Percentiles rank a stretch among this genome's conserved stretches.
Conservation (phyloP, 2,113 vertebrate genomes). For the Tyto alba region DNA sequence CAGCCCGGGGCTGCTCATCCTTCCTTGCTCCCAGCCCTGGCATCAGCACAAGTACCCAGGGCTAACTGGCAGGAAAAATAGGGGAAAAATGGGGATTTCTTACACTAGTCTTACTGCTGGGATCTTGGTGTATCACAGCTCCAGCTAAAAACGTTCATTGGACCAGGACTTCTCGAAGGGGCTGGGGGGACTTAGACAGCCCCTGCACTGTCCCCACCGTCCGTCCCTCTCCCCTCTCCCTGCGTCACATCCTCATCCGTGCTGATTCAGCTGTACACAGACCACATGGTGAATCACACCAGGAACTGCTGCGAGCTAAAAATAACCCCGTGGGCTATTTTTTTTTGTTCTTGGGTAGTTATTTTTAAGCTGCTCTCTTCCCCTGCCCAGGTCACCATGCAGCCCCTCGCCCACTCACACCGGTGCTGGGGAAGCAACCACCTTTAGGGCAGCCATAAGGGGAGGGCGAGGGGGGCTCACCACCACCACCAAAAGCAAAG, state of each 20-base stretch:
- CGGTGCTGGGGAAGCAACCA: background rate
- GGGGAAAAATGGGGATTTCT: background rate
- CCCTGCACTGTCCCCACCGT: background rate
- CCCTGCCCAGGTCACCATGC: rapidly evolving
- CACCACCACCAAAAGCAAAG: rapidly evolving
- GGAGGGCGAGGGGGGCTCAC: background rate
- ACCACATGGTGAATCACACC: background rate
- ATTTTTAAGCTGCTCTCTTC: background rate
- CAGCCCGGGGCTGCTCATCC: background rate
- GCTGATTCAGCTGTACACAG: background rate
- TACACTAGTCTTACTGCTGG: background rate
- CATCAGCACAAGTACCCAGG: background rate
- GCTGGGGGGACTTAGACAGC: background rate
- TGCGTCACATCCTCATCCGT: background rate
- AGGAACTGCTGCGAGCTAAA: background rate
- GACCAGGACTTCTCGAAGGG: background rate
- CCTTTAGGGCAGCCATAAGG: background rate
- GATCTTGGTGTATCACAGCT: background rate
- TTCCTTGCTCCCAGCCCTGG: background rate
- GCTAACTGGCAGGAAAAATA: background rate
- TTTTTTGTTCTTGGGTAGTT: background rate
- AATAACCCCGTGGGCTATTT: background rate
- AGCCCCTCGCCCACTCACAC: rapidly evolving
- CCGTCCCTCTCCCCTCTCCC: background rate
- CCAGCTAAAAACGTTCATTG: background rate